Evolutionary conservation across 2,888 invertebrate species (phyloP), one percentile per base, ranked within the genome.

Genomic region (Dascillus cervinus): DNA sequence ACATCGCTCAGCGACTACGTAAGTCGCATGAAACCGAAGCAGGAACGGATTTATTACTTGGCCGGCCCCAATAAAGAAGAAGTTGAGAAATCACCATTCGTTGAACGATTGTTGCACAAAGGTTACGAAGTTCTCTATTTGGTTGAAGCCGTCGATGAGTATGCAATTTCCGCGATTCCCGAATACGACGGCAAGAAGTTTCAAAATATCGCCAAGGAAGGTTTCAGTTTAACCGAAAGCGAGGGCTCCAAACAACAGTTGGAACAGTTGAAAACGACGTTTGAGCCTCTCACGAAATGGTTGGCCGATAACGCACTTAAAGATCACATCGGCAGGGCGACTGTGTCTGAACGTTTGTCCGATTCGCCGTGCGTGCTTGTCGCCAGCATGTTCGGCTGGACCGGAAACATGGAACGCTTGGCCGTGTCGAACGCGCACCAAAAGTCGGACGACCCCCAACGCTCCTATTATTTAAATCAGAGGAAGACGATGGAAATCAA

Each of bases 161-260:
- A 98, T 69, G 83, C 89, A 52, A 86, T 98, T 49, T 90, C 92
- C 28, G 84, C 94, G 24, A 71, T 98, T 63, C 95, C 97, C 2
- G 97, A 98, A 68, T 98, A 89, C 67, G 97, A 98, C 55, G 92
- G 94, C 31, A 92, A 95, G 71, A 97, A 95, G 68, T 97, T 98
- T 86, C 94, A 94, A 69, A 99, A 99, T 64, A 91, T 96, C 30
- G 98, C 98, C 49, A 99, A 98, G 69, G 98, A 99, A 71, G 95
- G 95, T 15, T 82, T 97, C 60, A 78, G 82, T 46, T 66, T 97
- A 4, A 79, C 84, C 23, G 89, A 91, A 55, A 71, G 69, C 9
- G 77, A 75, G 50, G 70, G 67, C 43, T 70, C 70, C 41, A 85
- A 88, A 65, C 84, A 85, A 60, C 76, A 77, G 46, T 67, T 81